Evolutionary conservation across 1,140 invertebrate genomes (phyloP).

Genomic region (Musca domestica): DNA sequence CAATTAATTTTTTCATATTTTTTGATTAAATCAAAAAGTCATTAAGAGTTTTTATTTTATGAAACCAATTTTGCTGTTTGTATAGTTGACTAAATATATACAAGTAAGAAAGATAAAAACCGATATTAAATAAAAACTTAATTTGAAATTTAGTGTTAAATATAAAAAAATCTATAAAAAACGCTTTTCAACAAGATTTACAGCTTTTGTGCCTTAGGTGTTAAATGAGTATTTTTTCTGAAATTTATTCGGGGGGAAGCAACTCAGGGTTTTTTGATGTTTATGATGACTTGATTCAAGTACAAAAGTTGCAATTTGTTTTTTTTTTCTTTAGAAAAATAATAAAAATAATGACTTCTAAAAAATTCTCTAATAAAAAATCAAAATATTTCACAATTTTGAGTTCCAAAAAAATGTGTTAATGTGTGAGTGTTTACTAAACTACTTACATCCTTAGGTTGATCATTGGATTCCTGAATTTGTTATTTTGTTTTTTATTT

Average conservation of each 20-base stretch:
- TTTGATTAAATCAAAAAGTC: background rate
- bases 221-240: too few relatives aligned
- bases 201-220: slow-evolving; percentile 17
- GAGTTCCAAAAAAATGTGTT: background rate
- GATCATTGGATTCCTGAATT: slow-evolving; percentile 11
- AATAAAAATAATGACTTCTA: background rate
- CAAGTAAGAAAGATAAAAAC: too few relatives aligned
- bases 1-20: background rate
- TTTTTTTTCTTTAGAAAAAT: background rate
- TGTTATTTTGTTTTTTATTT: slow-evolving; percentile 36
- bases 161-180: background rate
- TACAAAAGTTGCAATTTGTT: slow-evolving; percentile 20
- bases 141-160: background rate
- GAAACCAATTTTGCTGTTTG: background rate
- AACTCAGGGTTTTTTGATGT: background rate
- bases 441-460: slow-evolving; percentile 51
- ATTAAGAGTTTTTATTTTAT: background rate
- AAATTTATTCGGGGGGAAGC: too few relatives aligned
- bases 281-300: slow-evolving; percentile 2
- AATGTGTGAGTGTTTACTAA: slow-evolving; percentile 5
- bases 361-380: background rate
- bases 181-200: background rate
- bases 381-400: background rate
- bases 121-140: too few relatives aligned
- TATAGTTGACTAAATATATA: too few relatives aligned